Conservation (phyloP, 2,797 vertebrate species). For the Coregonus ussuriensis region DNA sequence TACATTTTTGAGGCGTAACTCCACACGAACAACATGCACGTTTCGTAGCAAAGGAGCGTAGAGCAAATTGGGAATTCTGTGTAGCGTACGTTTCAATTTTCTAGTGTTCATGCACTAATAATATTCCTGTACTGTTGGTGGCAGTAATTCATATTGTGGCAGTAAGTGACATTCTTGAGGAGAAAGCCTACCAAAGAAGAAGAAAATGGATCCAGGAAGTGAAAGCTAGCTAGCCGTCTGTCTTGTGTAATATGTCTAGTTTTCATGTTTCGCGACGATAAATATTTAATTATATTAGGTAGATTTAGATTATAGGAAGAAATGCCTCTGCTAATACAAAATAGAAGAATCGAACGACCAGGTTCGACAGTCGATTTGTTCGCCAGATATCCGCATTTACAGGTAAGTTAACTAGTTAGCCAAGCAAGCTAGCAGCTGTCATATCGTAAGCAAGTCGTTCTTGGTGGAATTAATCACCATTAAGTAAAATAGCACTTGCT, state of each 20-base stretch:
- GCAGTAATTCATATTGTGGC: background rate
- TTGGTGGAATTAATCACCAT: background rate
- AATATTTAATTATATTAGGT: slow-evolving; percentile 3
- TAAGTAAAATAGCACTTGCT: background rate
- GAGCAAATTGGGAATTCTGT: background rate
- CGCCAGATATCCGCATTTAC: slow-evolving; percentile 70
- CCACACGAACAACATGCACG: background rate
- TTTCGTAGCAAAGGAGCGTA: slow-evolving; percentile 1
- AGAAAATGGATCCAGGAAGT: slow-evolving; percentile 50
- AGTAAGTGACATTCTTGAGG: background rate
- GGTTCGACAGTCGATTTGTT: slow-evolving; percentile 75
- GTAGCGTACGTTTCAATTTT: background rate
- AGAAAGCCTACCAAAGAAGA: slow-evolving; percentile 21
- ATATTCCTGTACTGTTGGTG: slow-evolving; percentile 2
- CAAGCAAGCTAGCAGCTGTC: slow-evolving; percentile 1
- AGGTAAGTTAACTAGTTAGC: background rate
- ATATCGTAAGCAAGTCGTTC: background rate
- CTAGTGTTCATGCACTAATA: background rate
- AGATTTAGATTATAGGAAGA: slow-evolving; percentile 26
- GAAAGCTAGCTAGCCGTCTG: background rate
- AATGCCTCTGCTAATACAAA: slow-evolving; percentile 87
- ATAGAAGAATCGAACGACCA: slow-evolving; percentile 71
- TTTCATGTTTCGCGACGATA: background rate
- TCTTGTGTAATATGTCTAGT: background rate
- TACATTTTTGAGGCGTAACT: background rate